A percentile compares a stretch with the other conserved stretches of the same genome.
Evolutionary conservation across 2,113 vertebrate species (phyloP).

Genomic region (Panthera uncia): DNA sequence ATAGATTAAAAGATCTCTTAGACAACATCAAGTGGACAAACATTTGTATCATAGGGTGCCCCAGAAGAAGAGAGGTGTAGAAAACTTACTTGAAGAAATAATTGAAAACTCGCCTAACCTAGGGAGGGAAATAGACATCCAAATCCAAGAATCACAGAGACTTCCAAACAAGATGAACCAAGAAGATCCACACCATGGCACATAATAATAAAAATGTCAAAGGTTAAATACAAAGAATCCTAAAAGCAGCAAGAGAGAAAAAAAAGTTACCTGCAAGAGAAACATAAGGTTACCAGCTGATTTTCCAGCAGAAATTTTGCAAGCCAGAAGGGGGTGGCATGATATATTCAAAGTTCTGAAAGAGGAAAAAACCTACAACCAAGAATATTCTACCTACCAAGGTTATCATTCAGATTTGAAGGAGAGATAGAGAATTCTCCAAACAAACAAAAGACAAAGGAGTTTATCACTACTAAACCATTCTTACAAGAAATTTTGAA

Average conservation of each 20-base stretch:
- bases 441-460: background rate
- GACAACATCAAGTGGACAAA: background rate
- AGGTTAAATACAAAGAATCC: background rate
- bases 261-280: background rate
- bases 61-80: background rate
- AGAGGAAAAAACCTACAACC: background rate
- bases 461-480: background rate
- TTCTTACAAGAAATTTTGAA: background rate
- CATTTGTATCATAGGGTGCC: background rate
- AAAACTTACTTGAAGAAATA: background rate
- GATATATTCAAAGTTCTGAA: background rate
- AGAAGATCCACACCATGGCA: background rate
- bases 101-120: background rate
- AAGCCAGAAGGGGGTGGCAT: background rate
- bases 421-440: background rate
- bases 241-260: background rate
- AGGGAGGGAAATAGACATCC: background rate
- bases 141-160: background rate
- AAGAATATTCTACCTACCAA: background rate
- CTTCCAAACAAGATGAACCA: background rate
- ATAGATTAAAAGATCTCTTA: background rate
- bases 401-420: background rate
- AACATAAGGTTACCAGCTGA: background rate
- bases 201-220: background rate
- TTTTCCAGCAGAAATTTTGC: background rate